Evolutionary conservation across 2,888 invertebrate genomes (phyloP).

Genomic region (Melanophora roralis): DNA sequence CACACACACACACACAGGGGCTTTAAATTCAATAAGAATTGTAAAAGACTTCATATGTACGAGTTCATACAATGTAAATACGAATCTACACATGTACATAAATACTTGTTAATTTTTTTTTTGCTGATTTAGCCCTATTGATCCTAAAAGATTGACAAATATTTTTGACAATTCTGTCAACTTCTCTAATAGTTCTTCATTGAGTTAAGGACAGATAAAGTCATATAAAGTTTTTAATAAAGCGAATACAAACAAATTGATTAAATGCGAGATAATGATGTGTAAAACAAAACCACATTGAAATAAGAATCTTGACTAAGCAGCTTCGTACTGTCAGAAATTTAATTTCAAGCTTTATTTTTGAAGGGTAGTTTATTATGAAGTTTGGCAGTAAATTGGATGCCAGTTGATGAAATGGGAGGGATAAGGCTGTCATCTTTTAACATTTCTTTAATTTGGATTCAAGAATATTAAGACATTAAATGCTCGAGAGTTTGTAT

Average conservation of each 20-base stretch:
- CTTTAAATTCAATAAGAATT: background rate
- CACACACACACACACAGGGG: too few species aligned
- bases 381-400: too few species aligned
- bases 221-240: background rate
- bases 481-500: too few species aligned
- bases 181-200: background rate
- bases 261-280: background rate
- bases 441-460: too few species aligned
- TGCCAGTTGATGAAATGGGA: background rate
- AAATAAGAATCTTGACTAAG: conserved; percentile 15
- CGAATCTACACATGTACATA: background rate
- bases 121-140: conserved; percentile 37
- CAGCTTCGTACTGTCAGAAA: background rate
- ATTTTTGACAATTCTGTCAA: conserved; percentile 23
- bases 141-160: conserved; percentile 44
- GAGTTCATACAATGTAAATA: too few species aligned
- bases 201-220: background rate
- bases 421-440: too few species aligned
- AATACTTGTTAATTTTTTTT: conserved; percentile 2
- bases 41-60: too few species aligned
- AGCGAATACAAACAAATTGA: background rate
- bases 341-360: too few species aligned
- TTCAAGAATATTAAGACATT: too few species aligned
- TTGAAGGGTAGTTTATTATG: too few species aligned
- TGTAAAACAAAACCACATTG: conserved; percentile 19